phyloP scores from a whole-genome alignment of 2,113 vertebrate species.

The Chaenogobius annularis region DNA sequence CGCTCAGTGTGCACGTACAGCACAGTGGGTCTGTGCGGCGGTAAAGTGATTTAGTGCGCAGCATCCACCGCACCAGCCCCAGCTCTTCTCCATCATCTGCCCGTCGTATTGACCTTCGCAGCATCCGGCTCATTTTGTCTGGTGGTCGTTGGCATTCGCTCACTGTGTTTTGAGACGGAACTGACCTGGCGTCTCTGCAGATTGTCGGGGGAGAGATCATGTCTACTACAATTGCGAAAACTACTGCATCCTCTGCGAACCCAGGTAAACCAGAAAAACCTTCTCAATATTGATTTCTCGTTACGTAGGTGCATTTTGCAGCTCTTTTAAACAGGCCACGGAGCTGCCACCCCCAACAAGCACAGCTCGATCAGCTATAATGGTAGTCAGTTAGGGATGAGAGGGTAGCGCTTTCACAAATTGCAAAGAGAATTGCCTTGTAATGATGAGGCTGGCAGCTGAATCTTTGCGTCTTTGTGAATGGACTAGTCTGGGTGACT shows the following conservation, averaged over 20 bases:
- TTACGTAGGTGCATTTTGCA: conserved; percentile 8
- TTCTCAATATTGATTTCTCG: neutral
- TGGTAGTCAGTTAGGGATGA: no score
- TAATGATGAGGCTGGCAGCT: neutral
- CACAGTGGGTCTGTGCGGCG: conserved; percentile 20
- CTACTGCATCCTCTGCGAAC: conserved; percentile 33
- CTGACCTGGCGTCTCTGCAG: conserved; percentile 53
- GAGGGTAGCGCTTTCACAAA: neutral
- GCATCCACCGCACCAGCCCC: conserved; percentile 25
- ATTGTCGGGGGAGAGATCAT: conserved; percentile 28
- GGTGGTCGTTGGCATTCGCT: conserved; percentile 7
- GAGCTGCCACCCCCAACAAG: neutral
- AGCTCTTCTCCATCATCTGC: conserved; percentile 32
- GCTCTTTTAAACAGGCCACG: conserved; percentile 26
- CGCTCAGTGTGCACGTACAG: conserved; percentile 14
- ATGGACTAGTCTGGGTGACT: neutral
- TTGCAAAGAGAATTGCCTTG: neutral
- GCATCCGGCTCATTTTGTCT: conserved; percentile 13
- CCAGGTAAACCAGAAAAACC: conserved; percentile 57
- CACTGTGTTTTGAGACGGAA: conserved; percentile 33
- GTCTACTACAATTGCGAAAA: conserved; percentile 65
- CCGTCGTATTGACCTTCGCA: conserved; percentile 28
- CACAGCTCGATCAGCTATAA: no score
- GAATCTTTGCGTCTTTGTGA: neutral
- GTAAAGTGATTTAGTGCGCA: conserved; percentile 40